phyloP scores from a whole-genome alignment of 2,888 invertebrate genomes.

The Hirtodrosophila trivittata region DNA sequence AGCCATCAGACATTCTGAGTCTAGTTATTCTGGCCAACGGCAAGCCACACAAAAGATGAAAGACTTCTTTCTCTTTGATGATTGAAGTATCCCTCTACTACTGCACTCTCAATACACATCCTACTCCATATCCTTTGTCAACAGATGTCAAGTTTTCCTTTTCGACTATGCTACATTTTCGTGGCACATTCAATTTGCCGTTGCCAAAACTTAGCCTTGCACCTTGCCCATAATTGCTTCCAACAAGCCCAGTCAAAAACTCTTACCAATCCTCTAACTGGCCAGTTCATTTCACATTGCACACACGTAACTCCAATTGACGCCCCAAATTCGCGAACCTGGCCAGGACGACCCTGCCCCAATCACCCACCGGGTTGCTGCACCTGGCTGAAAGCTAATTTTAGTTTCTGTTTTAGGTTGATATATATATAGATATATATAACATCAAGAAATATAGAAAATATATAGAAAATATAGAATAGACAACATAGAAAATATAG shows the following conservation, averaged over 20 bases:
- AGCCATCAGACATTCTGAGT: slow-evolving; percentile 1
- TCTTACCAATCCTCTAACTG: slow-evolving; percentile 8
- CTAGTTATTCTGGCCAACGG: slow-evolving; percentile 22
- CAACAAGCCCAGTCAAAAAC: slow-evolving; percentile 4
- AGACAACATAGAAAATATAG: too few relatives aligned
- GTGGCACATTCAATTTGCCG: slow-evolving; percentile 63
- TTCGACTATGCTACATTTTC: slow-evolving; percentile 38
- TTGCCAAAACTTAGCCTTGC: slow-evolving; percentile 24
- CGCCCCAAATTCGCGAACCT: slow-evolving; percentile 75
- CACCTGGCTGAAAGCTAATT: too few relatives aligned
- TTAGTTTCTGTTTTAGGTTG: too few relatives aligned
- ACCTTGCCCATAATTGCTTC: slow-evolving; percentile 33
- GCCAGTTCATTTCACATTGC: slow-evolving; percentile 61
- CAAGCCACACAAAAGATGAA: slow-evolving; percentile 71
- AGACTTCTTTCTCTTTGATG: slow-evolving; percentile 44
- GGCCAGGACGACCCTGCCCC: too few relatives aligned
- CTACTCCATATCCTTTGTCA: not conserved
- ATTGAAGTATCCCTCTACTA: slow-evolving; percentile 34
- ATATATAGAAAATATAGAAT: too few relatives aligned
- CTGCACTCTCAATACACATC: not conserved
- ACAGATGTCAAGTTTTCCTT: slow-evolving; percentile 18
- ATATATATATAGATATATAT: too few relatives aligned
- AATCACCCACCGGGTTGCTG: too few relatives aligned
- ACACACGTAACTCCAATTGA: slow-evolving; percentile 71
- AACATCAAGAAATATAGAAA: too few relatives aligned